Base-by-base conservation (phyloP, 2,888 invertebrate species). In the Sesia apiformis region DNA sequence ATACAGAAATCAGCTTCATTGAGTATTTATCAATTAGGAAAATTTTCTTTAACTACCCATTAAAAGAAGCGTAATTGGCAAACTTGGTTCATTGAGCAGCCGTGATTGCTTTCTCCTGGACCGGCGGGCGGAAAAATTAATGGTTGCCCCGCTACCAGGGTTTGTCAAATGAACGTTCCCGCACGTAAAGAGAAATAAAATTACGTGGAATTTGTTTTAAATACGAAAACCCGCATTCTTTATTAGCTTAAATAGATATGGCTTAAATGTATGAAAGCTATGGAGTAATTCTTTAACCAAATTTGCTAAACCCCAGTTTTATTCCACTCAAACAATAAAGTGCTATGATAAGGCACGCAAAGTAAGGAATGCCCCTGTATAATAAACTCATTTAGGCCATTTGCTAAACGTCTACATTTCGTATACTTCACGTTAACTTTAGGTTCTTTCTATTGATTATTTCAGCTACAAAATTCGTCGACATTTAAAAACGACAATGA, bases 31-130 rank as follows among this genome's bases (percentile, higher is more conserved):
- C 78, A 74, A 78, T 82, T 77, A 78, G 72, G 74, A 67, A 76
- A 75, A 78, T 76, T 78, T 78, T 68, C 75, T 77, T 76, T 72
- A 76, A 81, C 74, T 72, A 72, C 72, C 76, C 73, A 78, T 83
- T 78, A 78, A 78, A 80, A 80, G 74, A 80, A 73, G 74, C 74
- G 76, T 83, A 82, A 83, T 83, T 81, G 82, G 76, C 69, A 72
- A 81, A 80, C 75, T 80, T 81, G 81, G 73, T 81, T 81, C 81
- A 82, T 81, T 80, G 81, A 72, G 76, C 73, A 74, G 66, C 71
- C 69, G 69, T 77, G 81, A 83, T 81, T 82, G 78, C 78, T 79
- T 79, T 76, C 74, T 73, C 69, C 66, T 70, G 70, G 73, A 68
- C 67, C 72, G 70, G 60, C 64, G 67, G 69, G 66, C 70, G 74